Evolutionary conservation across 2,888 invertebrate species (phyloP).

Genomic region (Megastigmus dorsalis): DNA sequence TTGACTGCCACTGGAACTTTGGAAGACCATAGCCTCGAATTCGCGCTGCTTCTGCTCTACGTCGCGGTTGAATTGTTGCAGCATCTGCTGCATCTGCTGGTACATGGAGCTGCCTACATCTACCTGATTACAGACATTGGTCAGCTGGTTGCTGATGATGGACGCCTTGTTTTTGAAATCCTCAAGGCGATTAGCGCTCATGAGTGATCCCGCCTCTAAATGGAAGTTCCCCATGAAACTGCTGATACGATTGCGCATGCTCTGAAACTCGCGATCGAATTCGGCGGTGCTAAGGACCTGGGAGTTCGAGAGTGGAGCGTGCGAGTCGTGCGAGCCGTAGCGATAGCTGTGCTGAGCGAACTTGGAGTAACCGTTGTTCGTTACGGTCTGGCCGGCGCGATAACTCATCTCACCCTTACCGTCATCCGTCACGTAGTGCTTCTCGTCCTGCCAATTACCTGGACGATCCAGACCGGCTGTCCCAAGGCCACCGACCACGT

Average conservation of each 20-base stretch:
- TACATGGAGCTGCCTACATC: slow-evolving; percentile 34
- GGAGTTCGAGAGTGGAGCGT: slow-evolving; percentile 25
- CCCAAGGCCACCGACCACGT: slow-evolving; percentile 27
- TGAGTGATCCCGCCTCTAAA: not conserved
- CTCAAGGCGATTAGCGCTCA: slow-evolving; percentile 6
- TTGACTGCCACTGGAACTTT: slow-evolving; percentile 11
- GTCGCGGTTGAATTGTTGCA: slow-evolving; percentile 32
- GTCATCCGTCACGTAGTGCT: slow-evolving; percentile 62
- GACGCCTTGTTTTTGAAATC: slow-evolving; percentile 44
- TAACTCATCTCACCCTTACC: slow-evolving; percentile 65
- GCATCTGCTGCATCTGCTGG: slow-evolving; percentile 41
- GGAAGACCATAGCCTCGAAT: slow-evolving; percentile 26
- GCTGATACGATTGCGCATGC: slow-evolving; percentile 37
- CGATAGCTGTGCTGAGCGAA: slow-evolving; percentile 44
- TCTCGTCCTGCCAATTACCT: slow-evolving; percentile 67
- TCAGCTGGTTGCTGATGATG: slow-evolving; percentile 35
- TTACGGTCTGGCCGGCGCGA: slow-evolving; percentile 62
- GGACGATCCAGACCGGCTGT: slow-evolving; percentile 55
- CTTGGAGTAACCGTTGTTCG: slow-evolving; percentile 48
- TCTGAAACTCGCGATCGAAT: slow-evolving; percentile 36
- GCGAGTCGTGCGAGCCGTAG: slow-evolving; percentile 41
- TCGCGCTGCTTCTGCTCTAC: slow-evolving; percentile 30
- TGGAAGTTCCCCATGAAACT: slow-evolving; percentile 49
- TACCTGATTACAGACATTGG: slow-evolving; percentile 41
- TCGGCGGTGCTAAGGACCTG: slow-evolving; percentile 37